Base-by-base conservation (phyloP, 2,888 invertebrate genomes). In the Pycnomerus fuliginosus region DNA sequence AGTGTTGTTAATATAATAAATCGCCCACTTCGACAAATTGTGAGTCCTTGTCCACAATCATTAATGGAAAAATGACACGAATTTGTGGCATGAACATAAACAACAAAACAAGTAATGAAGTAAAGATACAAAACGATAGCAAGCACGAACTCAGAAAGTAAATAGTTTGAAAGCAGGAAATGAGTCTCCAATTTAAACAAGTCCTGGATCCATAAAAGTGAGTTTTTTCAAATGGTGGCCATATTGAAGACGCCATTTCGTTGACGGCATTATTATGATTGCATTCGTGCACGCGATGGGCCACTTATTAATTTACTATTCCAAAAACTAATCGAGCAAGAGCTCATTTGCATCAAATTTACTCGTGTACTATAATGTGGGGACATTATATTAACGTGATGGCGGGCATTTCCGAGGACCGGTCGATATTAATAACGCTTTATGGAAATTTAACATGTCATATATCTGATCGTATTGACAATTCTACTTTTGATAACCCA, bases 241-340 rank as follows among this genome's bases (percentile, higher is more conserved):
- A 62, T 60, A 56, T 60, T 58, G 60, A 61, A 55, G 58, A 58
- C 57, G 52, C 58, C 58, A 57, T 58, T 56, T 52, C 52, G 54
- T 55, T 51, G 53, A 52, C 42, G 40, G 42, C 31, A 14, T 12
- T 16, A 34, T 35, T 52, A 45, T 60, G 57, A 61, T 58, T 53
- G 56, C 37, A 25, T 36, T 44, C 33, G 48, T 52, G 52, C 62
- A 63, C 60, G 62, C 62, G 50, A 63, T 59, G 50, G 50, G 53
- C 48, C 55, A 60, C 56, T 63, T 61, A 63, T 60, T 62, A 56
- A 50, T 54, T 48, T 51, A 56, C 52, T 49, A 53, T 53, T 47
- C 30, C 28, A 38, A 45, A 41, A 49, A 42, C 45, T 45, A 48
- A 39, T 48, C 39, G 44, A 16, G 25, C 44, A 41, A 54, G 50